Evolutionary conservation across 2,113 vertebrate species (phyloP), one percentile per base, ranked within the genome.

Genomic region (Strix aluco): DNA sequence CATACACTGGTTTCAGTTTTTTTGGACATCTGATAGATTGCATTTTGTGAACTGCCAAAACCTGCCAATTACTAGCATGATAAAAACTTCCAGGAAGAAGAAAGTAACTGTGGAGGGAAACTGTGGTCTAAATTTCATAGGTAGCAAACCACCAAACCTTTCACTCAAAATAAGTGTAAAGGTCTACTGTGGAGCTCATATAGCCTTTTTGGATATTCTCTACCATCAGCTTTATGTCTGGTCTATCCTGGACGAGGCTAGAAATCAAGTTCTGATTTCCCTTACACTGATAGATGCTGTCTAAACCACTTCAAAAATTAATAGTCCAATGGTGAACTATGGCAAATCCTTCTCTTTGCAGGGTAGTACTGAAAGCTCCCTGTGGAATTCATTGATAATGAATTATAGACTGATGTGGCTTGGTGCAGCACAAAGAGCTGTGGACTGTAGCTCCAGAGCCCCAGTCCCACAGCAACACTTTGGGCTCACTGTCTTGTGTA

Each of bases 31-130:
- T 93, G 49, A 89, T 59, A 27, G 51, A 55, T 9, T 38, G 83
- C 69, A 71, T 86, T 95, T 82, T 88, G 22, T 89, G 66, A 95
- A 66, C 94, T 96, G 94, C 93, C 96, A 97, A 97, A 97, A 89
- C 27, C 81, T 94, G 93, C 93, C 72, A 82, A 73, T 96, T 96
- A 80, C 40, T 74, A 80, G 51, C 80, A 75, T 38, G 88, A 75
- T 63, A 80, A 77, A 91, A 92, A 30, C 4, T 61, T 91, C 36
- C 7, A 75, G 74, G 83, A 94, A 70, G 81, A 95, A 82, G 67
- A 85, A 95, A 95, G 57, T 80, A 74, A 58, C 74, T 66, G 52
- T 47, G 52, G 49, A 84, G 71, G 88, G 65, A 94, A 96, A 90
- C 67, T 90, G 81, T 86, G 84, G 26, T 34, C n/a, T 86, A 21